These are phyloP conservation scores for Dasyurus viverrinus DNA, from an alignment of 2,113 vertebrate species.

Conservation along the genomic window DNA sequence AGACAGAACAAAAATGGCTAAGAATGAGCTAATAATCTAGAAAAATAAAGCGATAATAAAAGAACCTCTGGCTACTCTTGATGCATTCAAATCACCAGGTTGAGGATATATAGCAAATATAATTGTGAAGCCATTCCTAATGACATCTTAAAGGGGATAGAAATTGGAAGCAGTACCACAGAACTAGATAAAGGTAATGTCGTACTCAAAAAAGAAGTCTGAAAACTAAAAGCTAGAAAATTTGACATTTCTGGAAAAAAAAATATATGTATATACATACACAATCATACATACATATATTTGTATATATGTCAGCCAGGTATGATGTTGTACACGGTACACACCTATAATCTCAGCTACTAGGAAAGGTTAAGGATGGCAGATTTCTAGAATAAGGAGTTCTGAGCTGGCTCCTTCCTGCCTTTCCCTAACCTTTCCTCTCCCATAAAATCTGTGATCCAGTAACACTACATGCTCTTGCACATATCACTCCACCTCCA, in stretches of 20 bases:
- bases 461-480: no score
- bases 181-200: neutral
- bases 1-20: neutral
- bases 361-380: neutral
- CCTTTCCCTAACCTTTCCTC: neutral
- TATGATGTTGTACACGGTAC: neutral
- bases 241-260: neutral
- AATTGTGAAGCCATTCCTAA: neutral
- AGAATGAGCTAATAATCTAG: neutral
- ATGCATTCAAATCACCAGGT: neutral
- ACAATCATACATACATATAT: no score
- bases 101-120: neutral
- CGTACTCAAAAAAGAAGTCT: neutral
- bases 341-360: neutral
- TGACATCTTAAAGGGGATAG: neutral
- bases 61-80: neutral
- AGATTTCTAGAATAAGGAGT: neutral
- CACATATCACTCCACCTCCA: neutral
- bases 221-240: neutral
- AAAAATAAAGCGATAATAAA: neutral
- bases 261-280: no score
- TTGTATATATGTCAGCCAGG: no score
- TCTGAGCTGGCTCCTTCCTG: no score
- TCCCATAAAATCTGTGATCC: no score
- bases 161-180: neutral